A percentile compares a stretch with the other conserved stretches of the same genome.
These are phyloP conservation scores for Ornithoptera alexandrae DNA, from an alignment of 2,888 invertebrate species.

Conservation along the genomic window DNA sequence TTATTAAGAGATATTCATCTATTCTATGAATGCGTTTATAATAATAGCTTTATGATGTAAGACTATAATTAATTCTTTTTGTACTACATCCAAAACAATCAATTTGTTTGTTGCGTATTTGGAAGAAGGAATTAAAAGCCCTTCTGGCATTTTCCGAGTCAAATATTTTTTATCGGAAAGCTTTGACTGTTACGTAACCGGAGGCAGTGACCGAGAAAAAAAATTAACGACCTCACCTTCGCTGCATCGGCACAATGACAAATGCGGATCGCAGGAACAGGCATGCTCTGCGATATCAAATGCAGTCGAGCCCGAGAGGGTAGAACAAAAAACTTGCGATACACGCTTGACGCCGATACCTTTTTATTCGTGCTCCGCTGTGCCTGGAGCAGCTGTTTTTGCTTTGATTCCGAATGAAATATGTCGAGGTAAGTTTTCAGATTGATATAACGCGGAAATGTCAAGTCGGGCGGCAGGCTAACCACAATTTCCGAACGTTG, in stretches of 20 bases:
- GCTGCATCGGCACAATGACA: conserved; percentile 40
- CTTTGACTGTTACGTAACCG: not conserved
- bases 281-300: conserved; percentile 44
- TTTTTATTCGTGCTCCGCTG: conserved; percentile 33
- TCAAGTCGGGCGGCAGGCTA: not conserved
- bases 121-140: not conserved
- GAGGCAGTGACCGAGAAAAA: conserved; percentile 12
- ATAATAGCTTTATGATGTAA: too few species aligned
- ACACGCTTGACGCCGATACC: conserved; percentile 13
- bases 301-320: conserved; percentile 39
- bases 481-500: too few species aligned
- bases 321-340: conserved; percentile 37
- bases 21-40: too few species aligned
- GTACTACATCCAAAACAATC: too few species aligned
- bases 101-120: too few species aligned
- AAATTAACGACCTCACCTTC: conserved; percentile 13
- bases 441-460: not conserved
- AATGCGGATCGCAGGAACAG: conserved; percentile 49
- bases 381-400: conserved; percentile 25
- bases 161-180: conserved; percentile 21
- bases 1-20: too few species aligned
- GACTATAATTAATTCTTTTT: too few species aligned
- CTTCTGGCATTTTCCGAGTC: conserved; percentile 8
- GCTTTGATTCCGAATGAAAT: conserved; percentile 20
- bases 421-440: not conserved